Evolutionary conservation across 2,797 vertebrate species (phyloP), one percentile per base, ranked within the genome.

Genomic region (Helostoma temminkii): DNA sequence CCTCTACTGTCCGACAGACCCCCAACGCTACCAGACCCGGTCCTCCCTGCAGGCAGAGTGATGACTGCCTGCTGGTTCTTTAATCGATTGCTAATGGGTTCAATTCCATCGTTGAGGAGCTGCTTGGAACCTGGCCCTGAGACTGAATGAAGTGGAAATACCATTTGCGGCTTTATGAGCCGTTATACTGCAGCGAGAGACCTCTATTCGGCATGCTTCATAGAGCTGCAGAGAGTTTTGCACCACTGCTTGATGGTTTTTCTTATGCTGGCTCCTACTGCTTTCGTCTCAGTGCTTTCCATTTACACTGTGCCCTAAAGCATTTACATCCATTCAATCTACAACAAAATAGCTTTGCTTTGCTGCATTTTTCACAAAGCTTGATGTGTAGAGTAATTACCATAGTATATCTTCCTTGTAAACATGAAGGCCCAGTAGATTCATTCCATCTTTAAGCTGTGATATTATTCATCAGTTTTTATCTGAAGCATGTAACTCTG

Each of bases 11-110:
- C 58, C 59, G 24, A 63, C 75, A 48, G 42, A 25, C 62, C 66
- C 71, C 76, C 62, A 34, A 80, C 52, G 43, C 48, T 16, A 18
- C 65, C 65, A 57, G 64, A 61, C 21, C 63, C 71, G n/a, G 5
- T 71, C 70, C 60, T 71, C 68, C 74, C 81, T 39, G 54, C 80
- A 82, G 89, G 87, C 87, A 65, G 73, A 89, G 88, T 72, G 80
- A 90, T 88, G 89, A 90, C 89, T 85, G 90, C 92, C 93, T 89
- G 93, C 93, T 92, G 93, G 84, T 90, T 93, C 91, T 94, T 93
- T 94, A 94, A 94, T 94, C 91, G 93, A 94, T 94, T 91, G 93
- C 93, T 95, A 94, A 95, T 95, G 93, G 93, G 89, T 93, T 93
- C 92, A 92, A 90, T 93, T 94, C 92, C 91, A 88, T 91, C 86